Evolutionary conservation across 2,888 invertebrate species (phyloP), one percentile per base, ranked within the genome.

Genomic region (Cheilosia variabilis): DNA sequence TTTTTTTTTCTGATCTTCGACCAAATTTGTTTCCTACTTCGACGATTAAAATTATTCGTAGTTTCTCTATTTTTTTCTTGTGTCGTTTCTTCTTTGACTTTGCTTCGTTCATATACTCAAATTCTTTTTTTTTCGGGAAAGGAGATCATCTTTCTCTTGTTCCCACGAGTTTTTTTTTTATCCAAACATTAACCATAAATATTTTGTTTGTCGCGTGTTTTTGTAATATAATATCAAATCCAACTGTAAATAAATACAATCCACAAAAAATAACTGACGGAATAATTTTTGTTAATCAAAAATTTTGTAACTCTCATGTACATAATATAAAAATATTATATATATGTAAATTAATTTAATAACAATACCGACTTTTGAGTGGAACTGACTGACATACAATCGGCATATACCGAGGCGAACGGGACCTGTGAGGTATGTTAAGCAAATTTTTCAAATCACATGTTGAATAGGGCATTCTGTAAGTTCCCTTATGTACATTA

Each of bases 121-220:
- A 17, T 58, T n/a, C n/a, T 43, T 13, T 65, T 58, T 43, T 62
- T 72, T 80, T 86, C 27, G 76, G 81, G 81, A 86, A 81, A 72
- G 72, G 76, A 63, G 58, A 31, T 34, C 9, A 27, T 55, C 57
- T 81, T 81, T 55, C 57, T 77, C 86, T 81, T 86, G 55, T 57
- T 81, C 86, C 58, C 86, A 81, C 80, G 22, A 24, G n/a, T 62
- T 78, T 50, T 52, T 71, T 71, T 77, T 75, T 72, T 79, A 79
- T 79, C 71, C 43, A 72, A 77, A 68, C 37, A 53, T 55, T 86
- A 81, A 86, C 86, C 86, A 86, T 86, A 60, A 60, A 75, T 71
- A 71, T 58, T 86, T 86, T 86, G 86, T 81, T 77, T 86, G 86
- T 86, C 81, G 86, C 81, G 81, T 81, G 86, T 81, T 72, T 71